Conservation (phyloP, 2,797 vertebrate genomes). For the Luscinia luscinia region DNA sequence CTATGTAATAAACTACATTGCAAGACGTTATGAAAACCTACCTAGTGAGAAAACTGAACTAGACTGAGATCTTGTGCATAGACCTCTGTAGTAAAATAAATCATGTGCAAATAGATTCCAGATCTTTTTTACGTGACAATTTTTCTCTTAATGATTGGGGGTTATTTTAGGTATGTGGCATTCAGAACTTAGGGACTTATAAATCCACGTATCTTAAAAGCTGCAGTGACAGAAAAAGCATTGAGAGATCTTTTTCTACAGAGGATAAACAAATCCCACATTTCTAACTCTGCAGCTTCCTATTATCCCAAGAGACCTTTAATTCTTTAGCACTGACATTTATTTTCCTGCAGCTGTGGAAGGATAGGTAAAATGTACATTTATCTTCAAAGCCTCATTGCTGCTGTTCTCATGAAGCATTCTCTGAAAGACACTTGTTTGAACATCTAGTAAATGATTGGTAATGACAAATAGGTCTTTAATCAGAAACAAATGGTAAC, state of each 20-base stretch:
- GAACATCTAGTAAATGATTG: background rate
- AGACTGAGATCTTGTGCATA: background rate
- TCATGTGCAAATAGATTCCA: background rate
- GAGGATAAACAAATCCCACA: background rate
- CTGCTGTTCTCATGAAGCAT: background rate
- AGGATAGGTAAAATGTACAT: background rate
- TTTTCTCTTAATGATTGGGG: background rate
- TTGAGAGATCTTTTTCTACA: background rate
- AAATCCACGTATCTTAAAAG: constrained; percentile 11
- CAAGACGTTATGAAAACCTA: background rate
- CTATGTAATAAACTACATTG: background rate
- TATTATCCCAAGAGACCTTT: background rate
- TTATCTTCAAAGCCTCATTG: background rate
- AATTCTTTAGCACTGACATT: background rate
- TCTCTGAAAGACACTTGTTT: background rate
- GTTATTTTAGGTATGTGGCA: background rate
- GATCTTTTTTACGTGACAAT: background rate
- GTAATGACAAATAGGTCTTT: background rate
- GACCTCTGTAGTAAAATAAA: background rate
- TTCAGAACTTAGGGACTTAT: background rate
- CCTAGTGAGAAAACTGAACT: background rate
- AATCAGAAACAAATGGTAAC: background rate
- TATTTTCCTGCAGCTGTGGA: background rate
- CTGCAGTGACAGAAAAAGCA: background rate
- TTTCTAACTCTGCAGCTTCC: background rate